phyloP scores from a whole-genome alignment of 2,113 vertebrate species.

The Chloebia gouldiae region DNA sequence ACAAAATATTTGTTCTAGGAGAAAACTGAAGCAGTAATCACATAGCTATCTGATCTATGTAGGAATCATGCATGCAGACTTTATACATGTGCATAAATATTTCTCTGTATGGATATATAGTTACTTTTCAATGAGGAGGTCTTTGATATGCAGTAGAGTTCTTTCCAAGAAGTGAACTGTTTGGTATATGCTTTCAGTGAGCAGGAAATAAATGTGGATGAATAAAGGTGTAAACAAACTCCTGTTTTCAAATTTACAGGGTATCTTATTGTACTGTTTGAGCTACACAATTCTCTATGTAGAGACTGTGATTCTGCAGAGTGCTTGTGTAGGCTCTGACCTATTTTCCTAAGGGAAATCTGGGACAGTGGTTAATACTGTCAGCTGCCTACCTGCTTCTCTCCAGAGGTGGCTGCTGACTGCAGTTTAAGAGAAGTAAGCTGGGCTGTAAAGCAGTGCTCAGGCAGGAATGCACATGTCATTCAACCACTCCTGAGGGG shows the following conservation, averaged over 20 bases:
- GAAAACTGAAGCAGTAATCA: neutral
- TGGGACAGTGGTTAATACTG: neutral
- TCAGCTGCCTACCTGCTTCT: neutral
- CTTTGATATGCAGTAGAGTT: neutral
- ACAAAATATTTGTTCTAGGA: neutral
- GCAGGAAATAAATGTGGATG: neutral
- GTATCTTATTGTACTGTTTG: neutral
- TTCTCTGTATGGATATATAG: neutral
- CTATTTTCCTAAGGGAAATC: constrained; percentile 12
- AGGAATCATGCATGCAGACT: neutral
- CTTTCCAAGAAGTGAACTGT: neutral
- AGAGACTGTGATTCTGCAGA: neutral
- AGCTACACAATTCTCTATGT: accelerated
- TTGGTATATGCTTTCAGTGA: neutral
- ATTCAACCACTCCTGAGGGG: neutral
- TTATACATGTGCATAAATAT: neutral
- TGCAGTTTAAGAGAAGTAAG: neutral
- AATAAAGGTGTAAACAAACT: neutral
- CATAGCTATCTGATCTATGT: neutral
- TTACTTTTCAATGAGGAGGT: neutral
- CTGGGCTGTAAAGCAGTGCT: neutral
- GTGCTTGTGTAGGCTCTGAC: neutral
- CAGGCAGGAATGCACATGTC: neutral
- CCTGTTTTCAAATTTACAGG: neutral
- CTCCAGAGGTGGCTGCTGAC: neutral